phyloP scores from a whole-genome alignment of 2,113 vertebrate species.

The Nothobranchius furzeri region DNA sequence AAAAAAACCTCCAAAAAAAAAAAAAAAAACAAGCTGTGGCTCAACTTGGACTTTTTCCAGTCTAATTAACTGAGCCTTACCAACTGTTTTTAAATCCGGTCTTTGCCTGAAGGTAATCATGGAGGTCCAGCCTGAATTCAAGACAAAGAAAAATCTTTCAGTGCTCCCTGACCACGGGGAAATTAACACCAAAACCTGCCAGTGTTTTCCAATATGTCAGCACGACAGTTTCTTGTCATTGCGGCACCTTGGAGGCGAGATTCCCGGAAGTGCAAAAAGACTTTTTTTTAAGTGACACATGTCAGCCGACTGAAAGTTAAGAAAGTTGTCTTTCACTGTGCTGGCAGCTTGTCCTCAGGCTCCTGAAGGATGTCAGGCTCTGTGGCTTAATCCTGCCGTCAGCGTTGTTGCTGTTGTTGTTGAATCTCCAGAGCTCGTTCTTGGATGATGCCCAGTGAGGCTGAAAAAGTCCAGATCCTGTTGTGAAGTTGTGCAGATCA shows the following conservation, averaged over 20 bases:
- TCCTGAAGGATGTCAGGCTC: constrained; percentile 8
- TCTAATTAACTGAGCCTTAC: constrained; percentile 17
- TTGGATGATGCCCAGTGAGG: not conserved
- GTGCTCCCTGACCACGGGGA: constrained; percentile 20
- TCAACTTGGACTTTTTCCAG: constrained; percentile 28
- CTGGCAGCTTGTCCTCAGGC: constrained; percentile 49
- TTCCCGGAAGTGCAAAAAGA: constrained; percentile 17
- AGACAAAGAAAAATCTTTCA: constrained; percentile 18
- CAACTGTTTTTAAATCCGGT: constrained; percentile 8
- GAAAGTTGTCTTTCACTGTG: constrained; percentile 31
- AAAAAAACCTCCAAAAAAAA: not conserved
- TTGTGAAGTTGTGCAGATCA: constrained; percentile 28
- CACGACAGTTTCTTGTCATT: constrained; percentile 9
- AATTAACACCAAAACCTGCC: constrained; percentile 32
- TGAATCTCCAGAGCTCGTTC: constrained; percentile 13
- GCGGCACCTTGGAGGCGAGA: constrained; percentile 11
- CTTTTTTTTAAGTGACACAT: not conserved
- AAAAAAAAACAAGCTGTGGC: not conserved
- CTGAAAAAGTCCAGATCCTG: constrained; percentile 3
- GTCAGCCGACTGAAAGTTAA: not conserved
- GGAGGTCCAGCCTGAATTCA: constrained; percentile 36
- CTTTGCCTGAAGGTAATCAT: constrained; percentile 25
- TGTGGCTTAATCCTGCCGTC: constrained; percentile 27
- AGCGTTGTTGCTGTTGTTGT: constrained; percentile 6
- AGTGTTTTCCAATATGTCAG: constrained; percentile 28